Conservation (phyloP, 2,888 invertebrate species). For the Euplexia lucipara region DNA sequence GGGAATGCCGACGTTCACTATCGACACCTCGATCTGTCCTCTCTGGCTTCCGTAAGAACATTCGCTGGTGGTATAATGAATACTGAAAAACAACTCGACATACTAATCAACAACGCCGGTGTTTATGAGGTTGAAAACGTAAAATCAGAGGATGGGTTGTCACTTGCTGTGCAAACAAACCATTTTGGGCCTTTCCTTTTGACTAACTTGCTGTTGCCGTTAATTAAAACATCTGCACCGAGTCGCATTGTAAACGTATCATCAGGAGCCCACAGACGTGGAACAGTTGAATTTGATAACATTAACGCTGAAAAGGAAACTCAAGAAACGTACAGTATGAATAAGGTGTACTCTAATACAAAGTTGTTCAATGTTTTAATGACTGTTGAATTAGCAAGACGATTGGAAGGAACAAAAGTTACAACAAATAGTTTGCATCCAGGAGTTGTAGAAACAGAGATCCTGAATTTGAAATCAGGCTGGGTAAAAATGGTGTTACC, state of each 20-base stretch:
- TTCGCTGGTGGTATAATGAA: conserved; percentile 91
- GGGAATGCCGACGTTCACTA: conserved; percentile 79
- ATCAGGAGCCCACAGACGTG: conserved; percentile 73
- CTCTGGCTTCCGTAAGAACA: conserved; percentile 89
- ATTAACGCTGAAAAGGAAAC: conserved; percentile 72
- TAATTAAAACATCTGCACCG: conserved; percentile 79
- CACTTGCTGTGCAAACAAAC: conserved; percentile 90
- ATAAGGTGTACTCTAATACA: conserved; percentile 84
- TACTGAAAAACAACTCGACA: conserved; percentile 89
- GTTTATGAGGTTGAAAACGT: conserved; percentile 78
- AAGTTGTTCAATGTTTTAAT: conserved; percentile 95
- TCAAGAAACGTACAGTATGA: conserved; percentile 54
- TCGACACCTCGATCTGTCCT: conserved; percentile 87
- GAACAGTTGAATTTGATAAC: conserved; percentile 74
- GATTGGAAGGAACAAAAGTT: conserved; percentile 93
- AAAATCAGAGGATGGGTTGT: conserved; percentile 91
- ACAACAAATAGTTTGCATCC: conserved; percentile 96
- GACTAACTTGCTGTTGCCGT: conserved; percentile 91
- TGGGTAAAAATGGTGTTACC: conserved; percentile 78
- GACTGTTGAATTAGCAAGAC: conserved; percentile 93
- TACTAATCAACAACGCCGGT: conserved; percentile 92
- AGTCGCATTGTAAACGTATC: conserved; percentile 83
- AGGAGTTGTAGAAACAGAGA: conserved; percentile 92
- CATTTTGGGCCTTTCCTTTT: conserved; percentile 93
- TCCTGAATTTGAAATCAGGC: conserved; percentile 84